Conservation (phyloP, 2,888 invertebrate genomes). For the Drosophila helvetica region DNA sequence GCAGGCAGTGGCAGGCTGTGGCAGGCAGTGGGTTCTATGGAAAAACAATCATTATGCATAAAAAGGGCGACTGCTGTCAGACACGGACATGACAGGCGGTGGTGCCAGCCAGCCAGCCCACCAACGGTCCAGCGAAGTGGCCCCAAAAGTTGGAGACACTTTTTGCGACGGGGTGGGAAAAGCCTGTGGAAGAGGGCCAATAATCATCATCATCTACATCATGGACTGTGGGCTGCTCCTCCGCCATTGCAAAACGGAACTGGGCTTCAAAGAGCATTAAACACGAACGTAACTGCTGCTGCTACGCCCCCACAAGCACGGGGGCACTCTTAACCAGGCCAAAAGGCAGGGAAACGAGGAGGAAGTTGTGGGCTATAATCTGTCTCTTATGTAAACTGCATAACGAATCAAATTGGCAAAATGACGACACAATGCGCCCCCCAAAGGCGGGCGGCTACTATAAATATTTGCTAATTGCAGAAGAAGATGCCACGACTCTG, state of each 20-base stretch:
- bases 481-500: slow-evolving; percentile 30
- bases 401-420: slow-evolving; percentile 16
- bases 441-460: slow-evolving; percentile 19
- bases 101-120: background rate
- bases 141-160: slow-evolving; percentile 10
- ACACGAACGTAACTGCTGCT: slow-evolving; percentile 14
- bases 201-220: slow-evolving; percentile 1
- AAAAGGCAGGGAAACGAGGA: background rate
- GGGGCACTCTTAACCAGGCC: background rate
- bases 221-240: background rate
- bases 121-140: slow-evolving; percentile 21
- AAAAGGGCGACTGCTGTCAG: slow-evolving; percentile 15
- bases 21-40: background rate
- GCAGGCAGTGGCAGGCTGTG: background rate
- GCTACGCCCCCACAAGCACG: background rate
- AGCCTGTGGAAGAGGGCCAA: background rate
- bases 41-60: slow-evolving; percentile 35
- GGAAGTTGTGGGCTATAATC: background rate
- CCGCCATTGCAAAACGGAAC: slow-evolving; percentile 6
- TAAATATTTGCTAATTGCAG: slow-evolving; percentile 62
- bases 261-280: slow-evolving; percentile 18
- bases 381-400: slow-evolving; percentile 57
- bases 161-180: background rate
- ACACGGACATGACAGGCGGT: slow-evolving; percentile 20
- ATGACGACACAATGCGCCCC: slow-evolving; percentile 16